Conservation (phyloP, 2,797 vertebrate genomes). For the Choloepus didactylus region DNA sequence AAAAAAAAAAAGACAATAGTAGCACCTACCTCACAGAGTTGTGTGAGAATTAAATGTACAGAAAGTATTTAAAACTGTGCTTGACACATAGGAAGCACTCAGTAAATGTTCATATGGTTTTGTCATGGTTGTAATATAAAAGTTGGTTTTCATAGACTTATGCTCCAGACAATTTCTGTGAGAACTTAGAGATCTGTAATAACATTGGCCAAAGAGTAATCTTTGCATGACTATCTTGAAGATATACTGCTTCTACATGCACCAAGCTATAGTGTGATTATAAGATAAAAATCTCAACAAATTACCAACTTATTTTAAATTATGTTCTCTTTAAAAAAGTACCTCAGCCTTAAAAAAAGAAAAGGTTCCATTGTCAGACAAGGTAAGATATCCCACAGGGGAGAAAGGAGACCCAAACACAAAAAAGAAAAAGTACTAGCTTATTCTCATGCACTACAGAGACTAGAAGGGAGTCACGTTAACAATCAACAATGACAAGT, state of each 20-base stretch:
- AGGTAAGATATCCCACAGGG: neutral
- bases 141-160: neutral
- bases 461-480: neutral
- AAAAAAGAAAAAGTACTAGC: neutral
- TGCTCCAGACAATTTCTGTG: neutral
- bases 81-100: neutral
- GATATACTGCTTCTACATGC: neutral
- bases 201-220: neutral
- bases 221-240: neutral
- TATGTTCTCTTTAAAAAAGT: neutral
- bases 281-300: neutral
- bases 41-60: neutral
- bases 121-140: neutral
- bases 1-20: neutral
- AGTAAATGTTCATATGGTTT: no score
- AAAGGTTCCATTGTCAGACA: neutral
- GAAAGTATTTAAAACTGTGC: no score
- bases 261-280: neutral
- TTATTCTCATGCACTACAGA: neutral
- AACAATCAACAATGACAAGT: neutral
- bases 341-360: neutral
- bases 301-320: neutral
- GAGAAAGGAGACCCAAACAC: no score
- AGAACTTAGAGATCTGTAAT: neutral
- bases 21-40: neutral